Conservation (phyloP, 1,140 invertebrate species). For the Aphelinus atriplicis region DNA sequence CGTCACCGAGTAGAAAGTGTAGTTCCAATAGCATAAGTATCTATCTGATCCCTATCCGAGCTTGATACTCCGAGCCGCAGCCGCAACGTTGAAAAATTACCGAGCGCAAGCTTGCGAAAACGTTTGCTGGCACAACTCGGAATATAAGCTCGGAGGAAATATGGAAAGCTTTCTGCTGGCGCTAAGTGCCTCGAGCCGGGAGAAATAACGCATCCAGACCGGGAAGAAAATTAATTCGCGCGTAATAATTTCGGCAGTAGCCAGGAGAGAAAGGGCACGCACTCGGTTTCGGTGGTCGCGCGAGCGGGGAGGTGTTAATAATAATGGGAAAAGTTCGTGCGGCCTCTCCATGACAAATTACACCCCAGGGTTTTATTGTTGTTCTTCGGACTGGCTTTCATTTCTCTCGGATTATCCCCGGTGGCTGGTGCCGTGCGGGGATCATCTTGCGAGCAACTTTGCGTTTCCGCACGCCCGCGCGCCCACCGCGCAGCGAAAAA, state of each 20-base stretch:
- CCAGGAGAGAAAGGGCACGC: not conserved
- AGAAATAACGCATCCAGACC: constrained; percentile 5
- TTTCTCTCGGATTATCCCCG: constrained; percentile 39
- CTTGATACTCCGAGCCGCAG: no score
- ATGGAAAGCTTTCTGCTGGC: no score
- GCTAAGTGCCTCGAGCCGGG: not conserved
- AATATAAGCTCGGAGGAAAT: no score
- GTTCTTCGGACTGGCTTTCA: constrained; percentile 45
- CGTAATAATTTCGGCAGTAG: not conserved
- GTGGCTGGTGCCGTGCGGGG: not conserved
- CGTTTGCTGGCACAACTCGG: no score
- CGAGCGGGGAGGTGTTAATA: constrained; percentile 49
- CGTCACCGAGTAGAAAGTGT: no score
- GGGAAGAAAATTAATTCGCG: constrained; percentile 31
- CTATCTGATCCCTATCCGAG: no score
- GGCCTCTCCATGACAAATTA: constrained; percentile 50
- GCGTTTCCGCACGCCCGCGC: not conserved
- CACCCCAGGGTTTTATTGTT: constrained; percentile 54
- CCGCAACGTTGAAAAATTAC: no score
- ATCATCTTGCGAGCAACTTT: not conserved
- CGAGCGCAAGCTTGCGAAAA: no score
- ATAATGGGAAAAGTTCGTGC: constrained; percentile 53
- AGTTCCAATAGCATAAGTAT: no score
- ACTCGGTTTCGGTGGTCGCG: no score
- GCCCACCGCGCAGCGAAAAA: constrained; percentile 4